phyloP scores from a whole-genome alignment of 2,888 invertebrate species.

The Caenorhabditis wallacei region DNA sequence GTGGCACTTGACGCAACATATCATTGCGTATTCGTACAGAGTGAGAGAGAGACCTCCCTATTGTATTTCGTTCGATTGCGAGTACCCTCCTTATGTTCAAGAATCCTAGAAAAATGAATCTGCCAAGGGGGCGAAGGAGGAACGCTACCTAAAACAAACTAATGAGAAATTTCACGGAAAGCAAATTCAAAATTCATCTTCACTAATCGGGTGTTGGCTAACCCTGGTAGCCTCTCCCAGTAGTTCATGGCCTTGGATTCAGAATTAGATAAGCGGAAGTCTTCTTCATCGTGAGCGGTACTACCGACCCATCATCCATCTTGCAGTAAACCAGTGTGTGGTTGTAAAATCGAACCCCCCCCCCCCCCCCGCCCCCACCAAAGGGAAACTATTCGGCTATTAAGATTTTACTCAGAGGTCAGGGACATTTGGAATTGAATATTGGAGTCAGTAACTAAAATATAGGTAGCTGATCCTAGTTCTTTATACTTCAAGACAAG shows the following conservation, averaged over 20 bases:
- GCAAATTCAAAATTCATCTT: conserved; percentile 7
- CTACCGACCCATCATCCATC: conserved; percentile 27
- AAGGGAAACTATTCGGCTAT: conserved; percentile 8
- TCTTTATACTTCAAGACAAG: background rate
- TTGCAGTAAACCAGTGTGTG: conserved; percentile 38
- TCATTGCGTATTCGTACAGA: conserved; percentile 36
- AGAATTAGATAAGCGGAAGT: conserved; percentile 60
- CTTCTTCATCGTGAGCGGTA: background rate
- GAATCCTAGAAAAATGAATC: conserved; percentile 19
- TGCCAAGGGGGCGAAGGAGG: conserved; percentile 27
- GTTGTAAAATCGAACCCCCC: conserved; percentile 54
- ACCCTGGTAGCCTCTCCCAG: conserved; percentile 5
- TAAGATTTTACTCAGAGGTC: conserved; percentile 19
- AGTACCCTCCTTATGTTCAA: conserved; percentile 17
- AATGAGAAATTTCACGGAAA: background rate
- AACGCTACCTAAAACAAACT: background rate
- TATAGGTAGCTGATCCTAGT: too few relatives aligned
- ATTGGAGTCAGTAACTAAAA: background rate
- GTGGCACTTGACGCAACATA: conserved; percentile 51
- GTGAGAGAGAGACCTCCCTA: conserved; percentile 12
- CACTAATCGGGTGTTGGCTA: conserved; percentile 6
- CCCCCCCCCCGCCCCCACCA: conserved; percentile 5
- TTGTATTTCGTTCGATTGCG: conserved; percentile 56
- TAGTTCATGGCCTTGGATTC: conserved; percentile 63
- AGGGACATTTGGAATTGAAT: conserved; percentile 43